These are phyloP conservation scores for Aelia acuminata DNA, from an alignment of 2,888 invertebrate genomes.

Conservation along the genomic window DNA sequence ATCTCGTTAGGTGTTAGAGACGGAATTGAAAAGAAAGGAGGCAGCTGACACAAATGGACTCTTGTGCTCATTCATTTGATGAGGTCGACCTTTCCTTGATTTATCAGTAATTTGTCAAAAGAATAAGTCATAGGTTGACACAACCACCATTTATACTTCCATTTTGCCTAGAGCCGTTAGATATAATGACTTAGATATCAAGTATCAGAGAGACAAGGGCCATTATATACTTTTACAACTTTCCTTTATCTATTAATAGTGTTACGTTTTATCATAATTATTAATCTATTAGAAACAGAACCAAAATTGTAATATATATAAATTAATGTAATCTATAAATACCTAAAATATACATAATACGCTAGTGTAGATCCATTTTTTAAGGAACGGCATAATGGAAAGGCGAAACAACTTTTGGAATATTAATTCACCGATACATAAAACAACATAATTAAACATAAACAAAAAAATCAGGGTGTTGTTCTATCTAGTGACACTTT, in stretches of 20 bases:
- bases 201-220: neutral
- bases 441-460: no score
- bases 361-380: no score
- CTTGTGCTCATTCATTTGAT: neutral
- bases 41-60: neutral
- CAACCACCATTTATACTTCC: neutral
- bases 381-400: no score
- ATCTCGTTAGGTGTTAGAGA: conserved; percentile 34
- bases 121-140: conserved; percentile 24
- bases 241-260: neutral
- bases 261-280: neutral
- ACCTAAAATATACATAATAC: no score
- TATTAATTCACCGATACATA: no score
- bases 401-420: no score
- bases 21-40: neutral
- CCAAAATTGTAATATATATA: no score
- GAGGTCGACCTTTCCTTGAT: neutral
- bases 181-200: conserved; percentile 7
- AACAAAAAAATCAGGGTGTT: no score
- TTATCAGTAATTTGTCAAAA: conserved; percentile 41
- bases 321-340: no score
- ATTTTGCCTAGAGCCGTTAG: neutral
- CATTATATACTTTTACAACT: neutral
- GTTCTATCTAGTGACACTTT: no score
- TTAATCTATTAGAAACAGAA: neutral